These are phyloP conservation scores for Sebastes jordani DNA, from an alignment of 2,797 vertebrate genomes.

Conservation along the genomic window DNA sequence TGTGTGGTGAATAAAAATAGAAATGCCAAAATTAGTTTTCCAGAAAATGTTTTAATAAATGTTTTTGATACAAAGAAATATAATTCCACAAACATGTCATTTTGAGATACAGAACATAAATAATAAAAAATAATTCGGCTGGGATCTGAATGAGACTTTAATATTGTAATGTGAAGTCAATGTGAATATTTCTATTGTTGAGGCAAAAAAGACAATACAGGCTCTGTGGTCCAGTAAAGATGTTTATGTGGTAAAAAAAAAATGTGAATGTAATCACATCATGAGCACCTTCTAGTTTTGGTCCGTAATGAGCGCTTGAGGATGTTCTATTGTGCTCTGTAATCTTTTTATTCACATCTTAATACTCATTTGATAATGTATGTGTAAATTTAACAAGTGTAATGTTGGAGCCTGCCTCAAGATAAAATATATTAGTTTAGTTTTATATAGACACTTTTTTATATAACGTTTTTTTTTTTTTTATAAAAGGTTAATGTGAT, in stretches of 20 bases:
- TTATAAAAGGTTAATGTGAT: conserved; percentile 31
- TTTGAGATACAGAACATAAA: conserved; percentile 40
- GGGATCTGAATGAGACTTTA: conserved; percentile 9
- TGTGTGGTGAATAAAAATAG: not conserved
- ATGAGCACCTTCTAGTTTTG: conserved; percentile 10
- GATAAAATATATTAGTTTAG: conserved; percentile 73
- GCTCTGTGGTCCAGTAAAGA: not conserved
- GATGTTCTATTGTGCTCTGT: not conserved
- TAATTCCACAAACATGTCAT: conserved; percentile 5
- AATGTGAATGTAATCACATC: not conserved
- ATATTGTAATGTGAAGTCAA: not conserved
- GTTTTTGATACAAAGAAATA: conserved; percentile 18
- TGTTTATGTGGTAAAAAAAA: not conserved
- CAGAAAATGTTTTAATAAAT: conserved; percentile 17
- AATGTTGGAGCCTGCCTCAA: conserved; percentile 16
- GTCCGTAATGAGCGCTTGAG: not conserved
- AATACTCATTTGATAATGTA: not conserved
- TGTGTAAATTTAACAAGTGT: conserved; percentile 10
- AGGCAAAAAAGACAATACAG: conserved; percentile 3
- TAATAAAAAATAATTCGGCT: conserved; percentile 10
- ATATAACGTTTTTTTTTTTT: conserved; percentile 19
- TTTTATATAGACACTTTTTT: conserved; percentile 47
- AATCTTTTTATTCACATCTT: not conserved
- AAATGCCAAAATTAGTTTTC: not conserved
- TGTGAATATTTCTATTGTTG: not conserved